Evolutionary conservation across 1,140 invertebrate genomes (phyloP).

Genomic region (Brachionus sp.): DNA sequence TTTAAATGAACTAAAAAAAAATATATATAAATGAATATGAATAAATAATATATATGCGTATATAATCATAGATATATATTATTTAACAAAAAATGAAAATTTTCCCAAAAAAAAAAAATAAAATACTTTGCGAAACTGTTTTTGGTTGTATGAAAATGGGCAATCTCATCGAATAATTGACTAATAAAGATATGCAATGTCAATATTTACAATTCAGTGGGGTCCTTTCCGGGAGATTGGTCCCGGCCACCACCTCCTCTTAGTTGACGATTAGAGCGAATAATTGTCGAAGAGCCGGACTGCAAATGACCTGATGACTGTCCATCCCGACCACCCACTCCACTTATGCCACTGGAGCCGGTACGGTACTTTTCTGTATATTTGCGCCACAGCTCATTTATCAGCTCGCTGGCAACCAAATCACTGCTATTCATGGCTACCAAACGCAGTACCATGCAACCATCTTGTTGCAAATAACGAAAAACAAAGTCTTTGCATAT

Average conservation of each 20-base stretch:
- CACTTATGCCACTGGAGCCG: not conserved
- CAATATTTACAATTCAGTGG: constrained; percentile 23
- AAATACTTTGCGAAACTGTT: not conserved
- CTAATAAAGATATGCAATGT: not conserved
- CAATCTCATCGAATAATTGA: not conserved
- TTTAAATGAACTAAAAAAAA: no score
- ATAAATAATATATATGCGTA: not conserved
- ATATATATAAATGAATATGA: no score
- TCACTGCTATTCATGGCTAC: constrained; percentile 63
- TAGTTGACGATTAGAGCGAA: constrained; percentile 36
- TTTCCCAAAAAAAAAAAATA: not conserved
- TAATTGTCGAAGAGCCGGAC: constrained; percentile 21
- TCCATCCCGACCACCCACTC: constrained; percentile 3
- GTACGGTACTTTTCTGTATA: constrained; percentile 49
- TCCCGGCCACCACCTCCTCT: constrained; percentile 31
- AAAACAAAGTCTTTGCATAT: constrained; percentile 58
- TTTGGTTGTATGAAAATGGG: not conserved
- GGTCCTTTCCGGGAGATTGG: constrained; percentile 40
- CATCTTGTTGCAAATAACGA: constrained; percentile 62
- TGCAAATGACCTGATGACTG: not conserved
- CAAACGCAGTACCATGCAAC: constrained; percentile 62
- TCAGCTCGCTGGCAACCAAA: constrained; percentile 62
- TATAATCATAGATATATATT: not conserved
- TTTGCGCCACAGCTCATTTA: constrained; percentile 60
- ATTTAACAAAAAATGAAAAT: not conserved